Evolutionary conservation across 1,140 invertebrate species (phyloP).

Genomic region (Bombus polaris): DNA sequence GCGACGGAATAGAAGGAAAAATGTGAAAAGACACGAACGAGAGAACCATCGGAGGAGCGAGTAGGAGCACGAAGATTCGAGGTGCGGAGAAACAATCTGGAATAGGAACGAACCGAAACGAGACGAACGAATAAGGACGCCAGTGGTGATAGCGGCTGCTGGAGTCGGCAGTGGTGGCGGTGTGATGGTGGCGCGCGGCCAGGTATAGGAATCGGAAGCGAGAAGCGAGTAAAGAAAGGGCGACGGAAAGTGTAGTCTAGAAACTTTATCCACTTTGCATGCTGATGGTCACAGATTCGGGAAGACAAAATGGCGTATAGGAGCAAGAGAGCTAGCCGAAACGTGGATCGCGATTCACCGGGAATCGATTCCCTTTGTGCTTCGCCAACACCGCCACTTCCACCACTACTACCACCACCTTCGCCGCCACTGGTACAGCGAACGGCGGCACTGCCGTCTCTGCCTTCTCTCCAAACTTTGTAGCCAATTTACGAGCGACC

Average conservation of each 20-base stretch:
- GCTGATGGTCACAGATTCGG: conserved; percentile 76
- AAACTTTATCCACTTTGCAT: conserved; percentile 78
- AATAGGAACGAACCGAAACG: conserved; percentile 57
- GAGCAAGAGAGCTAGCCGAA: conserved; percentile 48
- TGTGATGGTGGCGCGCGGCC: conserved; percentile 47
- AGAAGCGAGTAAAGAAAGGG: conserved; percentile 69
- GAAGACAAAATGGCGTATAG: conserved; percentile 73
- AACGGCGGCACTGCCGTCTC: conserved; percentile 44
- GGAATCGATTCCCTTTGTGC: conserved; percentile 74
- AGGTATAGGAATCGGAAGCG: conserved; percentile 69
- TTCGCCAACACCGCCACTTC: conserved; percentile 28
- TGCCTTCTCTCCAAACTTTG: conserved; percentile 73
- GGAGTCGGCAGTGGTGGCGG: conserved; percentile 14
- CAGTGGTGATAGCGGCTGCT: conserved; percentile 29
- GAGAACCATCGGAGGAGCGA: no score
- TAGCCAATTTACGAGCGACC: conserved; percentile 76
- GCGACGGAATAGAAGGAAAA: not conserved
- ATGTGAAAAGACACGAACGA: not conserved
- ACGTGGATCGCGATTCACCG: conserved; percentile 70
- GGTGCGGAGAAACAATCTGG: conserved; percentile 69
- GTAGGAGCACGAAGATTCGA: conserved; percentile 32
- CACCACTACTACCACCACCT: conserved; percentile 20
- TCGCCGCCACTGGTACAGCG: conserved; percentile 18
- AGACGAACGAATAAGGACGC: conserved; percentile 45
- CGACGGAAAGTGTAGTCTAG: conserved; percentile 70